A percentile compares a stretch with the other conserved stretches of the same genome.
These are phyloP conservation scores for Caenorhabditis macrosperma DNA, from an alignment of 2,888 invertebrate genomes.

Conservation along the genomic window DNA sequence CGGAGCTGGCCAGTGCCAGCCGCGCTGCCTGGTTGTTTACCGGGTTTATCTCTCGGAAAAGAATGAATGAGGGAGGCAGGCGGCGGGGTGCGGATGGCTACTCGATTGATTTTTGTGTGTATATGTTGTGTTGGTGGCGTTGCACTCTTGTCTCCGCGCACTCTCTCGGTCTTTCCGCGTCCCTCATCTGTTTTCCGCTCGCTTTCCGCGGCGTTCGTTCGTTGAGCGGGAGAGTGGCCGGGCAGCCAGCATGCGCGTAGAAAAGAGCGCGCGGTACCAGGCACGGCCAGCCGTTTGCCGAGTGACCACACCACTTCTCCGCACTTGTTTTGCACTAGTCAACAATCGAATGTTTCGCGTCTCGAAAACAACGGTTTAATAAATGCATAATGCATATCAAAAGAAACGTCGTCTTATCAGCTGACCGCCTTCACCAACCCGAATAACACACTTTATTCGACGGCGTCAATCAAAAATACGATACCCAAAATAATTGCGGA, in stretches of 20 bases:
- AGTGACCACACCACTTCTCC: slow-evolving; percentile 60
- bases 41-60: slow-evolving; percentile 58
- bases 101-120: slow-evolving; percentile 54
- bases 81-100: slow-evolving; percentile 47
- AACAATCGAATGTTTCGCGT: slow-evolving; percentile 56
- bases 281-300: slow-evolving; percentile 57
- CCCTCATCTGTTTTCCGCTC: slow-evolving; percentile 47
- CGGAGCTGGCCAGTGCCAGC: slow-evolving; percentile 63
- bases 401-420: slow-evolving; percentile 52
- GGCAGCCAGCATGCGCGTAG: slow-evolving; percentile 50
- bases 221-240: slow-evolving; percentile 38
- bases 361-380: slow-evolving; percentile 59
- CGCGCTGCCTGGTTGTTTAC: slow-evolving; percentile 60
- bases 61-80: slow-evolving; percentile 31
- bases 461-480: background rate
- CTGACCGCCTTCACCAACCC: slow-evolving; percentile 36
- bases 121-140: slow-evolving; percentile 43
- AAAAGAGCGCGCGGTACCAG: slow-evolving; percentile 52
- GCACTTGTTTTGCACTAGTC: slow-evolving; percentile 65
- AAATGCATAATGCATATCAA: slow-evolving; percentile 51
- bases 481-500: background rate
- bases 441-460: slow-evolving; percentile 23
- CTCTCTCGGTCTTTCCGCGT: slow-evolving; percentile 51
- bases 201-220: slow-evolving; percentile 50
- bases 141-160: slow-evolving; percentile 29